Evolutionary conservation across 1,140 invertebrate species (phyloP).

Genomic region (Gryllus bimaculatus): DNA sequence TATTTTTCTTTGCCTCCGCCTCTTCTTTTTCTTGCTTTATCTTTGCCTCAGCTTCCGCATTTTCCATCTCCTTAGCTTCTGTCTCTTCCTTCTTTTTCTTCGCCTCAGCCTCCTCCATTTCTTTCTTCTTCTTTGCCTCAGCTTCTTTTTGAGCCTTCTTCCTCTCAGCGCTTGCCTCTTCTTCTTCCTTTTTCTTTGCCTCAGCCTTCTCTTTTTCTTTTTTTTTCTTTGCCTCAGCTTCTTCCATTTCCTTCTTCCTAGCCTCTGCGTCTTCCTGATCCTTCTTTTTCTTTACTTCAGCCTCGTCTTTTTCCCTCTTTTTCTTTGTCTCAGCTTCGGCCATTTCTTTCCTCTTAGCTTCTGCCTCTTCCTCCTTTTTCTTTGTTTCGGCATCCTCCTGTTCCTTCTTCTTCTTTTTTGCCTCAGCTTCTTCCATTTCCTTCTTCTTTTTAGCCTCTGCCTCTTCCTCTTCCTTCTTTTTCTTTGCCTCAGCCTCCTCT

Average conservation of each 20-base stretch:
- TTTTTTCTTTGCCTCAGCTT: conserved; percentile 20
- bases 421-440: conserved; percentile 13
- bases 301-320: conserved; percentile 12
- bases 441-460: conserved; percentile 19
- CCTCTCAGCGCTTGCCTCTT: conserved; percentile 9
- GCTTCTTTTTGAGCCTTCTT: conserved; percentile 19
- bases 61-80: conserved; percentile 8
- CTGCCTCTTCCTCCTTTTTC: not conserved
- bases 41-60: conserved; percentile 13
- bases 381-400: not conserved
- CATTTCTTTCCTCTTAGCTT: conserved; percentile 20
- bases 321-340: not conserved
- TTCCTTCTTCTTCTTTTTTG: conserved; percentile 12
- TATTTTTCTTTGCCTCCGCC: conserved; percentile 25
- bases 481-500: conserved; percentile 11
- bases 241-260: conserved; percentile 23
- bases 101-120: conserved; percentile 17
- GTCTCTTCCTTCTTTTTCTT: conserved; percentile 15
- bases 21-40: conserved; percentile 24
- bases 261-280: conserved; percentile 23
- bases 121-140: conserved; percentile 21
- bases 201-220: conserved; percentile 21
- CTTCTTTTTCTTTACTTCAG: conserved; percentile 21
- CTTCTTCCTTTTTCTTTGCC: conserved; percentile 15
- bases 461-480: conserved; percentile 16